phyloP scores from a whole-genome alignment of 2,888 invertebrate species.

The Rotaria socialis region DNA sequence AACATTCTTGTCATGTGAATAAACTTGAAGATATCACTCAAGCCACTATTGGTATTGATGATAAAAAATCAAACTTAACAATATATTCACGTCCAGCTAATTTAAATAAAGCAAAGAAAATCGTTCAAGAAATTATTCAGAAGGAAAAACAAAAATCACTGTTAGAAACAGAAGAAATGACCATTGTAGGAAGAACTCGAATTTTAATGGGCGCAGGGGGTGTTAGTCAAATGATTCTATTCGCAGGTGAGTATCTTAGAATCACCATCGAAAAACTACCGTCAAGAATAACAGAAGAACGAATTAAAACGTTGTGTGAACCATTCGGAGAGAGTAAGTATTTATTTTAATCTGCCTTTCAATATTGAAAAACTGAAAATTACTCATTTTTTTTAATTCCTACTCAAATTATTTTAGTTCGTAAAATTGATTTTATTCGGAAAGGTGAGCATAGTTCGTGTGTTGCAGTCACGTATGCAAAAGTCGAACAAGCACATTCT shows the following conservation, averaged over 20 bases:
- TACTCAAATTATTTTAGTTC: background rate
- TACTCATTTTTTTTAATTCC: too few relatives aligned
- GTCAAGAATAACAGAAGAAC: background rate
- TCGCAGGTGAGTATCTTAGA: background rate
- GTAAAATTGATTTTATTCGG: background rate
- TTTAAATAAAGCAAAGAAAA: background rate
- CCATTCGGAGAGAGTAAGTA: background rate
- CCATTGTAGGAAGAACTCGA: background rate
- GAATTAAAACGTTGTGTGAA: background rate
- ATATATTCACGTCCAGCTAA: background rate
- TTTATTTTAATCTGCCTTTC: too few relatives aligned
- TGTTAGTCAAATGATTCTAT: background rate
- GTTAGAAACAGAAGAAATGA: background rate
- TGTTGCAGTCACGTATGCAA: background rate
- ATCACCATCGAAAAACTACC: background rate
- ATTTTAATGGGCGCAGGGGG: background rate
- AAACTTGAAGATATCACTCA: background rate
- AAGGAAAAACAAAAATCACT: background rate
- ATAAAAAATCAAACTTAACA: background rate
- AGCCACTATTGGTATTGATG: background rate
- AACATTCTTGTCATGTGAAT: background rate
- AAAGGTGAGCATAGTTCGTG: background rate
- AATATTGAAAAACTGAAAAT: too few relatives aligned
- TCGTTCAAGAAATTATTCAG: background rate
- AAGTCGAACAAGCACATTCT: background rate